These are phyloP conservation scores for Xiphorhynchus elegans DNA, from an alignment of 2,113 vertebrate species.

Conservation along the genomic window DNA sequence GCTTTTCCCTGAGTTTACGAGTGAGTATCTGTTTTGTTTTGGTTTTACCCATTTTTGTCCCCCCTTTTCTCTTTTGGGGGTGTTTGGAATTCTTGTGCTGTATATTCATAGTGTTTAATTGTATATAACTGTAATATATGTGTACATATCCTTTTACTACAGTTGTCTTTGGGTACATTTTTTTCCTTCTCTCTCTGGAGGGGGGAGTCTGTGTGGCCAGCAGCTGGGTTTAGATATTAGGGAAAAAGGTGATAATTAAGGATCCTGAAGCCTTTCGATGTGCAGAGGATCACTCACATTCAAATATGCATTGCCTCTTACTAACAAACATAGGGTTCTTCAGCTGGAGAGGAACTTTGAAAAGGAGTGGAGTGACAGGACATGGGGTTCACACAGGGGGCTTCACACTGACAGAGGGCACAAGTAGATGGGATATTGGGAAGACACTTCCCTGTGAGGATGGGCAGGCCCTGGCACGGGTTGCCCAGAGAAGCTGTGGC, in stretches of 20 bases:
- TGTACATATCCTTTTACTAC: too few species aligned
- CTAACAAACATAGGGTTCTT: fast-evolving
- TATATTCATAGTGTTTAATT: too few species aligned
- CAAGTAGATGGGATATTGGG: background rate
- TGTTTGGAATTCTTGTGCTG: too few species aligned
- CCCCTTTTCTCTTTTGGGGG: too few species aligned
- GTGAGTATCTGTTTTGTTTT: too few species aligned
- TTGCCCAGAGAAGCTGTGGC: background rate
- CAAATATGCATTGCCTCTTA: background rate
- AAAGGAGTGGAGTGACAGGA: background rate
- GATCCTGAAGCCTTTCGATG: background rate
- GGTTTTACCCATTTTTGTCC: too few species aligned
- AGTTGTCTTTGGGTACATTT: too few species aligned
- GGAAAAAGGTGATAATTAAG: background rate
- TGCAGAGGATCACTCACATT: background rate
- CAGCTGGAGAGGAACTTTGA: background rate
- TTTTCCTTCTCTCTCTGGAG: too few species aligned
- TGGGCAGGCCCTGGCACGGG: background rate
- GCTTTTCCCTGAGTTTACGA: too few species aligned
- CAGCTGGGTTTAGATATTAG: background rate
- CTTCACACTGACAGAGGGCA: background rate
- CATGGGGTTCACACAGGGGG: too few species aligned
- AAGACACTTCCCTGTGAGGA: background rate
- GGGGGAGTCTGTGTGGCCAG: too few species aligned
- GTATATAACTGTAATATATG: too few species aligned